Conservation (phyloP, 2,797 vertebrate species). For the Melanogrammus aeglefinus region DNA sequence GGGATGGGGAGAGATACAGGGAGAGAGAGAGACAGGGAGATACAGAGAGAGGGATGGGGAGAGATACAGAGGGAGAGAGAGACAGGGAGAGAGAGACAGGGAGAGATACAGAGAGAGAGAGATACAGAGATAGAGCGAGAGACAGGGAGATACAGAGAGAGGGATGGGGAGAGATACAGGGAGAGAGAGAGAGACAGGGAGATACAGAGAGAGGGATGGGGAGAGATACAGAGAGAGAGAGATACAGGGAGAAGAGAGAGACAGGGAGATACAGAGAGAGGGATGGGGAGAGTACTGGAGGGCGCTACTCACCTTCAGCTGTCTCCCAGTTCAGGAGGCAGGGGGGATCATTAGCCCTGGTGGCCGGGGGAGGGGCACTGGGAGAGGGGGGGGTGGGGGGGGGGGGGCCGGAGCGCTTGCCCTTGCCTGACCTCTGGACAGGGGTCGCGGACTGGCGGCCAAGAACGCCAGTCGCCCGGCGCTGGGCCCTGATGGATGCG, state of each 20-base stretch:
- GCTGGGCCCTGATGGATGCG: neutral
- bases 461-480: neutral
- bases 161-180: no score
- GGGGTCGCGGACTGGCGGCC: neutral
- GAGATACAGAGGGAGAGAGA: no score
- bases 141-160: no score
- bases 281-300: conserved; percentile 61
- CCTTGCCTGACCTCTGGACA: conserved; percentile 11
- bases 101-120: no score
- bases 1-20: neutral
- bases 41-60: no score
- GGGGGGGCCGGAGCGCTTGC: conserved; percentile 30
- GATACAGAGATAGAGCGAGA: no score
- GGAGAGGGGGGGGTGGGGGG: conserved; percentile 15
- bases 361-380: conserved; percentile 43
- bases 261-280: conserved; percentile 17
- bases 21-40: neutral
- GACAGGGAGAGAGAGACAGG: no score
- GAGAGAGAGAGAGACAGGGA: no score
- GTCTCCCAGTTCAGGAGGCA: conserved; percentile 58
- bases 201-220: no score
- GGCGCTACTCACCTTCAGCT: conserved; percentile 69
- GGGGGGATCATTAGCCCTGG: conserved; percentile 64
- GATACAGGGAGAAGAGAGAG: neutral
- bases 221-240: neutral